Evolutionary conservation across 2,888 invertebrate species (phyloP).

Genomic region (Folsomia candida): DNA sequence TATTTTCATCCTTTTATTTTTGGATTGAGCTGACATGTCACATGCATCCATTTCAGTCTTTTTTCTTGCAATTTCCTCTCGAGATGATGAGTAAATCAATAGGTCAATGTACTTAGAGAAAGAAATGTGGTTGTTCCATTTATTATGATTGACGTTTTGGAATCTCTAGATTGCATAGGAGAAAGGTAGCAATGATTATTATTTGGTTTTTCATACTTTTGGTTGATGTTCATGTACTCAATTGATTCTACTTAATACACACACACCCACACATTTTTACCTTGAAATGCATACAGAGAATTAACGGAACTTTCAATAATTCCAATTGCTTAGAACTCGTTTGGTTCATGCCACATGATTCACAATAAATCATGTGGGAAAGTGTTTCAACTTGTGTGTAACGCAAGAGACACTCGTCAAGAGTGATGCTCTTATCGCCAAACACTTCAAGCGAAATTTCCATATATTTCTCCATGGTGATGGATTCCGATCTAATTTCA

Average conservation of each 20-base stretch:
- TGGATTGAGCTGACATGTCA: too few species aligned
- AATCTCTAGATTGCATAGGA: background rate
- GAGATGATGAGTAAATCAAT: background rate
- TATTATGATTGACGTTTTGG: background rate
- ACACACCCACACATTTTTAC: background rate
- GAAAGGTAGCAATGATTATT: background rate
- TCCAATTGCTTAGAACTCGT: slow-evolving; percentile 3
- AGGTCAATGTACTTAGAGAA: background rate
- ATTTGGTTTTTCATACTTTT: background rate
- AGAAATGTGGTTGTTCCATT: background rate
- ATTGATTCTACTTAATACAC: too few species aligned
- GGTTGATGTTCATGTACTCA: background rate
- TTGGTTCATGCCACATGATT: background rate
- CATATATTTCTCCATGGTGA: background rate
- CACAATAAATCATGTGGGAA: background rate
- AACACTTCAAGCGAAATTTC: slow-evolving; percentile 2
- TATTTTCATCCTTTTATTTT: too few species aligned
- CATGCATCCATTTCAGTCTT: too few species aligned
- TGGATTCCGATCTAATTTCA: background rate
- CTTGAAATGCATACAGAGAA: slow-evolving; percentile 2
- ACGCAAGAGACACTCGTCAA: background rate
- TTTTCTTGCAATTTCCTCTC: too few species aligned
- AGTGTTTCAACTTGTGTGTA: background rate
- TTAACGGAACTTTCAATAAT: background rate
- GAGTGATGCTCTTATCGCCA: background rate